Base-by-base conservation (phyloP, 2,797 vertebrate genomes). In the Chelonia mydas region DNA sequence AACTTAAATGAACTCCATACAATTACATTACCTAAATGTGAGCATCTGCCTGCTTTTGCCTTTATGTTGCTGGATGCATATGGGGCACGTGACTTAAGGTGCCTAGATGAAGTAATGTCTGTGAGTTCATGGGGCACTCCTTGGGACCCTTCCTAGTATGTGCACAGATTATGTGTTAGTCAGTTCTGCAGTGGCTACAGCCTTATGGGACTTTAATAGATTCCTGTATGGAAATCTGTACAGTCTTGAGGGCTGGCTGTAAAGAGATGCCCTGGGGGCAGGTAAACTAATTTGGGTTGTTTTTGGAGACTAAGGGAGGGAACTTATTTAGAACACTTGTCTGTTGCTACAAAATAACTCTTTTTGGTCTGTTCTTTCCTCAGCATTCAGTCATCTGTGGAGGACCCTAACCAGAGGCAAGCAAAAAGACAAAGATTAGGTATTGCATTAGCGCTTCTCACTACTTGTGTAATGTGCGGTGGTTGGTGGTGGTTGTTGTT, bases 391-490 rank as follows among this genome's bases (percentile, higher is more conserved):
- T 59, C 77, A 15, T 33, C 84, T 94, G 37, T 54, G 92, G 92
- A 95, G 89, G 96, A 97, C 93, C 87, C 95, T 96, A 97, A 98
- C 51, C 49, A 97, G 86, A 19, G 83, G 93, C 95, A 45, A 92
- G 59, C 8, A 2, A 97, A 95, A 97, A 97, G 93, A 92, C 81
- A 0, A 15, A 98, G 77, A 96, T 11, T 94, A 98, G 98, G 98
- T 98, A 98, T 68, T 86, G 80, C 41, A 16, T 82, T 41, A 72
- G 19, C 41, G 37, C 10, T 95, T 77, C 9, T 74, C 15, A n/a
- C 6, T 80, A 59, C 12, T 28, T 77, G 74, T 47, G 25, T 27
- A 25, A 25, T 12, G 37, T 74, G n/a, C 28, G 15, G 3, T 31
- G 1, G 8, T 79, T n/a, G 0, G 11, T 0, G 15, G 50, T 51